Conservation (phyloP, 2,888 invertebrate genomes). For the Drosophila paramelanica region DNA sequence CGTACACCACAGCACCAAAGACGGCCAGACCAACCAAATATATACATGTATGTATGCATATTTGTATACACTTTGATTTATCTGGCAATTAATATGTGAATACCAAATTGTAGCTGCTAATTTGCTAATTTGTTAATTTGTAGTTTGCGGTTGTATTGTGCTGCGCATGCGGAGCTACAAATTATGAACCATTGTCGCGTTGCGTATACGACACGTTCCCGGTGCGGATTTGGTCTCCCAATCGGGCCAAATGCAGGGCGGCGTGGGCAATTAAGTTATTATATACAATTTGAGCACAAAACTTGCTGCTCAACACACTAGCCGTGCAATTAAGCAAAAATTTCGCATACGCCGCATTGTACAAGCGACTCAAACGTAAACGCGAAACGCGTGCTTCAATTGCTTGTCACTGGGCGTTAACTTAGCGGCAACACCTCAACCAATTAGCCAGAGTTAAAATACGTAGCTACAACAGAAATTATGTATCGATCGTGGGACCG, state of each 20-base stretch:
- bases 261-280: constrained; percentile 72
- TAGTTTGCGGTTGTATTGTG: constrained; percentile 7
- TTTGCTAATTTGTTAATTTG: constrained; percentile 43
- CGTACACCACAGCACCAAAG: constrained; percentile 20
- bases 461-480: constrained; percentile 37
- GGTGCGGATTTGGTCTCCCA: not conserved
- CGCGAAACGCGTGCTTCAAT: constrained; percentile 30
- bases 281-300: constrained; percentile 72
- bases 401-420: constrained; percentile 38
- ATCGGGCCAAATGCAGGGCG: constrained; percentile 32
- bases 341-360: constrained; percentile 70
- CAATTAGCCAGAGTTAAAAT: constrained; percentile 51
- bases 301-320: constrained; percentile 36
- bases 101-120: constrained; percentile 45
- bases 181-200: constrained; percentile 30
- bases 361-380: constrained; percentile 17
- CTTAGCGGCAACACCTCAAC: constrained; percentile 35
- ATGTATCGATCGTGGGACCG: not conserved
- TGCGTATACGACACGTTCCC: constrained; percentile 53
- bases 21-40: constrained; percentile 15
- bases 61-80: constrained; percentile 44
- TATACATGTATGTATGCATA: not conserved
- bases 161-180: constrained; percentile 41
- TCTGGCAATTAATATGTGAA: constrained; percentile 30
- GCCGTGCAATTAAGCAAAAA: constrained; percentile 59